Conservation (phyloP, 2,888 invertebrate species). For the Sminthurides aquaticus region DNA sequence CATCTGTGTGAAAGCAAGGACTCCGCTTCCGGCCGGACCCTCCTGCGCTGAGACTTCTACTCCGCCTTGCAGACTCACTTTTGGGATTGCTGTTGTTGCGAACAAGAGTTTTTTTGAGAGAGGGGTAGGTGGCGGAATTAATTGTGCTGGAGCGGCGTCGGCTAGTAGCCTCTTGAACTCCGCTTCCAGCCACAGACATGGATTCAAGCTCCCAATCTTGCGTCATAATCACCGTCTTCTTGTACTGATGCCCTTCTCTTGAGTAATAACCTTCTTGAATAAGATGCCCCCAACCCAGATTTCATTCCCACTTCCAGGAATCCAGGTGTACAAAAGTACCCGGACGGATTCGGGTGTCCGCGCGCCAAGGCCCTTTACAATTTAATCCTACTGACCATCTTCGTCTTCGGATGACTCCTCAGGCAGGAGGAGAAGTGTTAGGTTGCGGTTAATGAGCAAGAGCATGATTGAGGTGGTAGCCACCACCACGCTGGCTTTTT, state of each 20-base stretch:
- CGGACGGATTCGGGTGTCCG: too few relatives aligned
- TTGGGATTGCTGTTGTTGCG: too few relatives aligned
- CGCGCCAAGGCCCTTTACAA: background rate
- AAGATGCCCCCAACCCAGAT: too few relatives aligned
- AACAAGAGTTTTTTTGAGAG: too few relatives aligned
- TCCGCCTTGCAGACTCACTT: too few relatives aligned
- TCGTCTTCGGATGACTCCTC: background rate
- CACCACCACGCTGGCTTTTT: background rate
- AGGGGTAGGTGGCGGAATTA: too few relatives aligned
- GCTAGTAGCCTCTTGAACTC: background rate
- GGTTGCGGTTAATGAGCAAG: background rate
- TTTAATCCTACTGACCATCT: background rate
- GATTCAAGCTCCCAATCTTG: slow-evolving; percentile 13
- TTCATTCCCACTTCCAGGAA: too few relatives aligned
- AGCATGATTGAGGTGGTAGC: background rate
- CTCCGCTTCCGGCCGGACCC: too few relatives aligned
- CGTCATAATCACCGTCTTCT: background rate
- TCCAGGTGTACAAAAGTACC: too few relatives aligned
- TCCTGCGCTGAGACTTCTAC: too few relatives aligned
- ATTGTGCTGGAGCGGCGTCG: background rate
- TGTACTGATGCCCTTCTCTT: too few relatives aligned
- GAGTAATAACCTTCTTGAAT: background rate
- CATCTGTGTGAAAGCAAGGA: too few relatives aligned
- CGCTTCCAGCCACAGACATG: slow-evolving; percentile 14
- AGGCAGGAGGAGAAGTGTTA: background rate